These are phyloP conservation scores for Calcarius lapponicus DNA, from an alignment of 2,797 vertebrate species.

Conservation along the genomic window DNA sequence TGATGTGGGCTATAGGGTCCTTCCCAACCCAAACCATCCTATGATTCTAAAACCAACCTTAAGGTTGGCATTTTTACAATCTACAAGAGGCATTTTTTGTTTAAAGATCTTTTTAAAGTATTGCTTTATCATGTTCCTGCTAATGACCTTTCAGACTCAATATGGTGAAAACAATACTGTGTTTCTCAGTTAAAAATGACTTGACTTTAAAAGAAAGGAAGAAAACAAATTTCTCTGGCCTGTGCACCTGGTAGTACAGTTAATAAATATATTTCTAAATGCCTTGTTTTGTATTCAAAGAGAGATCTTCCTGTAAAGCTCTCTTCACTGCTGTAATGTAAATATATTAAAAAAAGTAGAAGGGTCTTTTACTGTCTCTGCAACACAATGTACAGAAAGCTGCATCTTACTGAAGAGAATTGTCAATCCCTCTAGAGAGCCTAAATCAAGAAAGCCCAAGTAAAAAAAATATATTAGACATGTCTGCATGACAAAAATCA, in stretches of 20 bases:
- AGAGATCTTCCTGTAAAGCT: neutral
- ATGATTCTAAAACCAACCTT: neutral
- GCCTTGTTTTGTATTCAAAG: neutral
- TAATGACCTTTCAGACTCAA: neutral
- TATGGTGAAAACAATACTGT: neutral
- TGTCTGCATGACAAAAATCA: slow-evolving; percentile 27
- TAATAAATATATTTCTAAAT: neutral
- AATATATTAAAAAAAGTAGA: neutral
- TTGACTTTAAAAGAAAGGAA: neutral
- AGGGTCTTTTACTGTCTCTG: neutral
- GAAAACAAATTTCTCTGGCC: neutral
- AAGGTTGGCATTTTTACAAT: neutral
- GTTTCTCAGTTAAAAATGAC: neutral
- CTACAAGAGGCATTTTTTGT: neutral
- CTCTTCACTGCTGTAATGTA: neutral
- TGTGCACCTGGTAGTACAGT: neutral
- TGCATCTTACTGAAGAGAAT: neutral
- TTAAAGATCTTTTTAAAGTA: neutral
- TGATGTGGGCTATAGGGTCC: neutral
- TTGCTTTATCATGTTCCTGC: neutral
- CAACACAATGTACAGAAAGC: neutral
- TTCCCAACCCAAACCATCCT: neutral
- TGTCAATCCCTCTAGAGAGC: neutral
- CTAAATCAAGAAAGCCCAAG: neutral
- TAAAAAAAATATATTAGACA: neutral